Evolutionary conservation across 2,113 vertebrate species (phyloP), one percentile per base, ranked within the genome.

Genomic region (Agapornis roseicollis): DNA sequence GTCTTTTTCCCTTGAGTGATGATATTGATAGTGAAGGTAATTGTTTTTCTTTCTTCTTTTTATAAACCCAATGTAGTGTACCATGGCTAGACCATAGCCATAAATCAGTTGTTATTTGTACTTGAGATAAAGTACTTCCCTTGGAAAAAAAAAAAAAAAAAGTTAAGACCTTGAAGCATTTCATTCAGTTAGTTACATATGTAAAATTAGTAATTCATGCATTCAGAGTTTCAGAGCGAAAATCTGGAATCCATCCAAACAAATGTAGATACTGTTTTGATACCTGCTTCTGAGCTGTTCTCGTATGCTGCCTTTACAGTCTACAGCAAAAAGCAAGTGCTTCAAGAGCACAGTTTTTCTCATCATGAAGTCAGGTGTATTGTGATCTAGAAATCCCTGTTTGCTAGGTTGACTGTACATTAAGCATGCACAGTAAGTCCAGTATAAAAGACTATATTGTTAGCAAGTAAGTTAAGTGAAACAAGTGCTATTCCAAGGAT

Each of bases 1-100:
- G 93, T 66, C 96, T 98, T 55, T 97, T 98, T 74, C 93, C 85
- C 44, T 97, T 96, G 31, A 98, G 85, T 83, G 98, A 99, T 74
- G 99, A 99, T 66, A 60, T 98, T 89, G 99, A 99, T 93, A 99
- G 98, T 71, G 99, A 99, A 92, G 99, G 99, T 99, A 98, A 90
- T 69, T 66, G 24, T 28, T 78, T 73, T 79, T 42, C 25, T 78
- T 74, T 66, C 83, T 47, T 41, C 20, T 65, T 61, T 82, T 50
- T 70, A 19, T 78, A 52, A 66, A 84, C 7, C 20, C 1, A 35
- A 2, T 70, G 8, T 79, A 31, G 23, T 28, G 11, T 58, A 49
- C 18, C 17, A n/a, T 13, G 39, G n/a, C 9, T 69, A 31, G 50
- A 63, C 27, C 44, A 12, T 29, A 70, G 47, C 9, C 19, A 25